These are phyloP conservation scores for Nysson spinosus DNA, from an alignment of 2,888 invertebrate species.

Conservation along the genomic window DNA sequence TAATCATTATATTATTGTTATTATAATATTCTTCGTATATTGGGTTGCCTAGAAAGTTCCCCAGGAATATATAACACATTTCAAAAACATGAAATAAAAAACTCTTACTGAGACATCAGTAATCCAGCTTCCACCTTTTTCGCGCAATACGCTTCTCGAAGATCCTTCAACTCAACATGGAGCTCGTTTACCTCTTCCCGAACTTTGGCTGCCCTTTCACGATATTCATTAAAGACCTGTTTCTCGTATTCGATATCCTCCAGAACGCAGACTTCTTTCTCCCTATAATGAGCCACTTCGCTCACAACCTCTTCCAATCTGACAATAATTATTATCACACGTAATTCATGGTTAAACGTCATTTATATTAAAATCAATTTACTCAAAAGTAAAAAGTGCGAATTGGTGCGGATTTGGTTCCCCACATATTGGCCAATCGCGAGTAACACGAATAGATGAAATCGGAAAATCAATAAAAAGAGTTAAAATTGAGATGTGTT, in stretches of 20 bases:
- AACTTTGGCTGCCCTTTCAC: conserved; percentile 18
- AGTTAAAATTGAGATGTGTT: too few relatives aligned
- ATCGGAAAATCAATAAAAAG: too few relatives aligned
- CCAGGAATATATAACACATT: too few relatives aligned
- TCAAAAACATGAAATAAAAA: too few relatives aligned
- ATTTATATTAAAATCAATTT: too few relatives aligned
- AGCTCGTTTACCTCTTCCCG: conserved; percentile 41
- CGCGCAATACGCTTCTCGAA: conserved; percentile 36
- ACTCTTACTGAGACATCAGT: conserved; percentile 59
- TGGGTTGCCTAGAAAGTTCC: neutral
- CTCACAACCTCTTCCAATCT: conserved; percentile 51
- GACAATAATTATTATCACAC: conserved; percentile 6
- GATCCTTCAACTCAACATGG: conserved; percentile 31
- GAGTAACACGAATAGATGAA: too few relatives aligned
- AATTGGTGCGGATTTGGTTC: too few relatives aligned
- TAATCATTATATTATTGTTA: too few relatives aligned
- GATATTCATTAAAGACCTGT: conserved; percentile 20
- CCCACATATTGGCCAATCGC: too few relatives aligned
- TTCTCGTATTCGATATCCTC: conserved; percentile 49
- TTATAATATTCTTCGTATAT: too few relatives aligned
- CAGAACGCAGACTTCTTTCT: conserved; percentile 50
- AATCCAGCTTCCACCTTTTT: conserved; percentile 57
- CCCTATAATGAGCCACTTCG: conserved; percentile 57
- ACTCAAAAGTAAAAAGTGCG: too few relatives aligned
- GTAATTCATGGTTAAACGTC: neutral